Evolutionary conservation across 2,113 vertebrate species (phyloP).

Genomic region (Oxyruncus cristatus): DNA sequence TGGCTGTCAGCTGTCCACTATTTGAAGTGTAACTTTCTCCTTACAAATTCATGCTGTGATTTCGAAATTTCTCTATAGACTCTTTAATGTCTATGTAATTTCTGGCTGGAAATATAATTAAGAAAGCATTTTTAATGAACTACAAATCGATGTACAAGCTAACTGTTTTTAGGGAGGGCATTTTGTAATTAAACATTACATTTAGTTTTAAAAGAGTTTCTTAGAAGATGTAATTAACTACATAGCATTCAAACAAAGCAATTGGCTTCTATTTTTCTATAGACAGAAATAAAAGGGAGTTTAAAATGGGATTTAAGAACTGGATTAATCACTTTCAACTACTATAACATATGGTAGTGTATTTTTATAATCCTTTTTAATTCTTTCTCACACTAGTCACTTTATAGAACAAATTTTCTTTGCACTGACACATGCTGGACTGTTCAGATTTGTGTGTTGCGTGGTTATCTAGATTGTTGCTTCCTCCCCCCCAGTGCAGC

Average conservation of each 20-base stretch:
- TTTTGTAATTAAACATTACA: slow-evolving; percentile 76
- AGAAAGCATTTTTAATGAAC: slow-evolving; percentile 64
- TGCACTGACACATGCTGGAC: slow-evolving; percentile 12
- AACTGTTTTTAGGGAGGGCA: slow-evolving; percentile 68
- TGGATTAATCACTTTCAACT: slow-evolving; percentile 46
- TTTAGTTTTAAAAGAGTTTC: slow-evolving; percentile 71
- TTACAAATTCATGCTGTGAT: slow-evolving; percentile 14
- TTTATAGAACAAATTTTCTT: slow-evolving; percentile 32
- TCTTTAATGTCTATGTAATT: slow-evolving; percentile 52
- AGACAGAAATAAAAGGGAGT: slow-evolving; percentile 59
- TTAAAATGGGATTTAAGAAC: slow-evolving; percentile 60
- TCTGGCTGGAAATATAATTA: slow-evolving; percentile 64
- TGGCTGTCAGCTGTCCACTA: slow-evolving; percentile 25
- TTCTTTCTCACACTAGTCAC: slow-evolving; percentile 47
- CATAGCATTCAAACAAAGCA: slow-evolving; percentile 58
- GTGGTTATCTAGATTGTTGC: neutral
- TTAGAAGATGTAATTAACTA: slow-evolving; percentile 74
- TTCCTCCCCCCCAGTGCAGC: neutral
- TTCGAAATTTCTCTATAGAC: slow-evolving; percentile 49
- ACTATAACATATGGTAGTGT: slow-evolving; percentile 62
- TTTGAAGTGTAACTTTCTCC: slow-evolving; percentile 56
- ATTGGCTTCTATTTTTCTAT: slow-evolving; percentile 55
- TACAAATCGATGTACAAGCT: slow-evolving; percentile 51
- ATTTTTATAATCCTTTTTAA: slow-evolving; percentile 70
- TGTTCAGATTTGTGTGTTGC: neutral